phyloP scores from a whole-genome alignment of 2,888 invertebrate genomes.

The Campoplex capitator region DNA sequence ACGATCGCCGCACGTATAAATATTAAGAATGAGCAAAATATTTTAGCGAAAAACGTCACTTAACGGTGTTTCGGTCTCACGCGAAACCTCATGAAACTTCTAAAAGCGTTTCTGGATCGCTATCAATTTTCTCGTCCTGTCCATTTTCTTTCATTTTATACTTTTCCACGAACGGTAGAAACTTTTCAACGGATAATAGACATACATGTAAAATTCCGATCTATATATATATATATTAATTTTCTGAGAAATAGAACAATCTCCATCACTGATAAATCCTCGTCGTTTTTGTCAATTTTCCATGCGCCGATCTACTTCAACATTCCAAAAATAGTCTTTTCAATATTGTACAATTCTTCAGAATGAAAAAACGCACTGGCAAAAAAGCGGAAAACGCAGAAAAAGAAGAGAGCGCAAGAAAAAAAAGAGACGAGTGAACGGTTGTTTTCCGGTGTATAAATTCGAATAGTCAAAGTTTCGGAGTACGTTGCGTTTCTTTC shows the following conservation, averaged over 20 bases:
- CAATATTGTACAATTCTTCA: too few species aligned
- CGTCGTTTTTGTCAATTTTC: background rate
- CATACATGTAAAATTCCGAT: background rate
- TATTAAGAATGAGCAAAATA: conserved; percentile 48
- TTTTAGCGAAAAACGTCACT: background rate
- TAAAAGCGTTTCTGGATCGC: conserved; percentile 26
- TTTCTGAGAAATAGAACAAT: background rate
- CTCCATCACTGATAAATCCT: background rate
- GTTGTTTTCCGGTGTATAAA: too few species aligned
- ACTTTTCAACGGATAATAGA: background rate
- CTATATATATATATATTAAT: background rate
- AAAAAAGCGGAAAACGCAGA: too few species aligned
- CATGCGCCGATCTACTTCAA: too few species aligned
- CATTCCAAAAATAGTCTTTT: too few species aligned
- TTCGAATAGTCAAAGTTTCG: too few species aligned
- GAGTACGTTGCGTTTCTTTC: too few species aligned
- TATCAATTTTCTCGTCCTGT: background rate
- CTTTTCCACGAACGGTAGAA: background rate
- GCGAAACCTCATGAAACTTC: conserved; percentile 4
- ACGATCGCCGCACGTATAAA: conserved; percentile 41
- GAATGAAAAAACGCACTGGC: too few species aligned
- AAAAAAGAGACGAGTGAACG: too few species aligned
- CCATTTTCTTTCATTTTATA: background rate
- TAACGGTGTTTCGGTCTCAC: background rate
- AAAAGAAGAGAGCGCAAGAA: too few species aligned